Evolutionary conservation across 37 sponge, comb jelly and placozoan genomes (phyloP), one percentile per base, ranked within the genome.

Genomic region (Bolinopsis microptera): DNA sequence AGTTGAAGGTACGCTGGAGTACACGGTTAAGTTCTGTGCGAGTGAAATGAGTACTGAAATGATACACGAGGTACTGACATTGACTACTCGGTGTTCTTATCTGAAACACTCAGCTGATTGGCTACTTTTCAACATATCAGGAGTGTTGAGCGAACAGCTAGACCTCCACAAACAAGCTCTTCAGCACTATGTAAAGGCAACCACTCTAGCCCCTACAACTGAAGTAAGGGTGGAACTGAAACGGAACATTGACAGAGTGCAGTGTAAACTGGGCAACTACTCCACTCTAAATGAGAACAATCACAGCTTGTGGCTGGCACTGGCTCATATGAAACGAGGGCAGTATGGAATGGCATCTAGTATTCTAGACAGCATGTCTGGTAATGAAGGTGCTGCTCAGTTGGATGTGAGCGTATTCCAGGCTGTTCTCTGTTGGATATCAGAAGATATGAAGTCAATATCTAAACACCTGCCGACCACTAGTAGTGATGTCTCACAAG

Each of bases 321-420:
- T 86, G 61, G 90, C 90, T 39, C 41, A 24, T 3, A 86, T 86
- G 90, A 86, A 30, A 41, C 16, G 61, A 16, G 90, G 90, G 28
- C 30, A 40, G 41, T 86, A 86, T 40, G 90, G 90, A 0, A 23
- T 27, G 61, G 90, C 90, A 38, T 86, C 90, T 34, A 41, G 61
- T 48, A 86, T 86, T 48, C 90, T 86, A 38, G 90, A 86, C 90
- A 86, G 24, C 90, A 41, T 86, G 40, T 0, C 30, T 38, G 90
- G 61, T 0, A 22, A 86, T 5, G 80, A 77, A 34, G 61, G 61
- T 5, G 61, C 13, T 48, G 5, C 61, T 48, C 5, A 48, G 13
- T 5, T 13, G 13, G 75, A 72, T 72, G 41, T 34, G n/a, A 48
- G 48, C 0, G 90, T 86, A 5, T 86, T 86, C 90, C 90, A 86